phyloP scores from a whole-genome alignment of 2,888 invertebrate genomes.

The Creontiades dilutus region DNA sequence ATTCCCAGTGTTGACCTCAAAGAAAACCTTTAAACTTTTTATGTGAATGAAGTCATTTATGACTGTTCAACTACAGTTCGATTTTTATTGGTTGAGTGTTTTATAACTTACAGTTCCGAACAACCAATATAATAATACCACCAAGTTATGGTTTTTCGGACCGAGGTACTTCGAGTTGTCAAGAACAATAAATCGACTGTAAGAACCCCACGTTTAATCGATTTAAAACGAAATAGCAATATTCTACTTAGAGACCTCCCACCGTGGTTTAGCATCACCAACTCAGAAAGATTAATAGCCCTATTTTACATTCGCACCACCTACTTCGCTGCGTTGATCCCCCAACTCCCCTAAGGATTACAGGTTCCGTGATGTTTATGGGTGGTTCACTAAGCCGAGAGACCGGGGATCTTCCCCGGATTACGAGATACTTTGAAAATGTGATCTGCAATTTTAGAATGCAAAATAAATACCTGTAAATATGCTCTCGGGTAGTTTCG shows the following conservation, averaged over 20 bases:
- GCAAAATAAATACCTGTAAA: neutral
- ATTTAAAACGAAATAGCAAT: neutral
- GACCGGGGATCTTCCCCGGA: neutral
- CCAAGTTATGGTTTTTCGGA: no score
- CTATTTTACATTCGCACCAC: conserved; percentile 39
- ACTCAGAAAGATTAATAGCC: conserved; percentile 14
- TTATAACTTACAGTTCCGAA: no score
- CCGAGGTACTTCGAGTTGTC: no score
- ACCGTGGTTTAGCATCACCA: neutral
- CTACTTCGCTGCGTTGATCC: neutral
- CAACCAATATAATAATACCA: no score
- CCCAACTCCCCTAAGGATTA: neutral
- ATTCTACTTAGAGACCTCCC: neutral
- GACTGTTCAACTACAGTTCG: no score
- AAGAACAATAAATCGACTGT: no score
- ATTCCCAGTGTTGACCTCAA: no score
- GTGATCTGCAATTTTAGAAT: neutral
- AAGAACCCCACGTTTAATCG: neutral
- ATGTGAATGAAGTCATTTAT: no score
- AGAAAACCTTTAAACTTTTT: no score
- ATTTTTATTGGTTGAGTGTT: no score
- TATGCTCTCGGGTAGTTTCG: neutral
- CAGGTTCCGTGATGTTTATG: neutral
- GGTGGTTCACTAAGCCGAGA: conserved; percentile 1
- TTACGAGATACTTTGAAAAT: neutral